Evolutionary conservation across 1,140 invertebrate genomes (phyloP).

Genomic region (Papilio xuthus): DNA sequence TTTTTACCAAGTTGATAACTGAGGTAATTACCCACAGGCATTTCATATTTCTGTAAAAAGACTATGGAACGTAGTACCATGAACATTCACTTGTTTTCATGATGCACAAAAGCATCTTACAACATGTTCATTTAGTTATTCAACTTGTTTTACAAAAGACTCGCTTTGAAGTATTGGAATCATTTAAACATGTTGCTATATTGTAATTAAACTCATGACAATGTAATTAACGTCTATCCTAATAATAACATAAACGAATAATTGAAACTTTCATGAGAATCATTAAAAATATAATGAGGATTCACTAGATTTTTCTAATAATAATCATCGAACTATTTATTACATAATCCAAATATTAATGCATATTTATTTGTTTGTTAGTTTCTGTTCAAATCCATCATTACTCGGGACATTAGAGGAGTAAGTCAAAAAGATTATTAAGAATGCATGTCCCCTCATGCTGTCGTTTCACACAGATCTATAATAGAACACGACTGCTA

Average conservation of each 20-base stretch:
- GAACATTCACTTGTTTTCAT: background rate
- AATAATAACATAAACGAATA: background rate
- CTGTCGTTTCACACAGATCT: conserved; percentile 36
- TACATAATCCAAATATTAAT: conserved; percentile 46
- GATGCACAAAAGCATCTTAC: background rate
- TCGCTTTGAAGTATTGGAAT: too few species aligned
- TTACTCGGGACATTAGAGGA: conserved; percentile 49
- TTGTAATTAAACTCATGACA: background rate
- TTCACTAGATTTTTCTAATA: background rate
- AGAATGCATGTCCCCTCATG: conserved; percentile 44
- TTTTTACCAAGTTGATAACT: background rate
- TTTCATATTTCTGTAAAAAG: background rate
- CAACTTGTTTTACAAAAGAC: background rate
- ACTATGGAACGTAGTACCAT: background rate
- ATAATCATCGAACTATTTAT: conserved; percentile 4
- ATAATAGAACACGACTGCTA: background rate
- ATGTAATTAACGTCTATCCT: background rate
- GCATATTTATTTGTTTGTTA: conserved; percentile 54
- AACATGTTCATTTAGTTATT: background rate
- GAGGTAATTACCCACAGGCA: background rate
- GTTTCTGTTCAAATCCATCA: conserved; percentile 54
- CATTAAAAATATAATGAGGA: background rate
- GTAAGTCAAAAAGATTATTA: conserved; percentile 52
- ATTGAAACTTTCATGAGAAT: background rate
- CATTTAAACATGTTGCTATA: too few species aligned